These are phyloP conservation scores for Cyphomyrmex costatus DNA, from an alignment of 1,140 invertebrate species.

Conservation along the genomic window DNA sequence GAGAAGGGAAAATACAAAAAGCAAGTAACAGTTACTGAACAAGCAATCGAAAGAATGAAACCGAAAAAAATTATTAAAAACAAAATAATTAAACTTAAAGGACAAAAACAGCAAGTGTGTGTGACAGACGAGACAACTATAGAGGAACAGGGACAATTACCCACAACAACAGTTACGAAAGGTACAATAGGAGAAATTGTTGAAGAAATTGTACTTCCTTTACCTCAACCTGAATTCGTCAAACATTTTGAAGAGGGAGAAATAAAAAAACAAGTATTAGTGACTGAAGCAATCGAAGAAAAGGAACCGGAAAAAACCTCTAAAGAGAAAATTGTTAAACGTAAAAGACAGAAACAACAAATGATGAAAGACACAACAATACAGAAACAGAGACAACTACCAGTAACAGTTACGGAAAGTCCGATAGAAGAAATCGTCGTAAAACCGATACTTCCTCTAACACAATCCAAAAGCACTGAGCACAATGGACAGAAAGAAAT, in stretches of 20 bases:
- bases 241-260: conserved; percentile 72
- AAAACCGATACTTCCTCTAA: no score
- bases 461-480: conserved; percentile 54
- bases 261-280: not conserved
- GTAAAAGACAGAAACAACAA: no score
- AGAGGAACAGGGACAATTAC: conserved; percentile 54
- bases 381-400: conserved; percentile 76
- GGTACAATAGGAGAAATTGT: conserved; percentile 64
- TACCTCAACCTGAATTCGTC: not conserved
- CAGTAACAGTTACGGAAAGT: conserved; percentile 53
- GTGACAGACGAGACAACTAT: conserved; percentile 62
- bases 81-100: conserved; percentile 59
- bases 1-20: conserved; percentile 76
- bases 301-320: conserved; percentile 3
- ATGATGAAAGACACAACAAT: conserved; percentile 66
- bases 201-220: conserved; percentile 43
- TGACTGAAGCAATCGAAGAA: conserved; percentile 72
- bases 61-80: conserved; percentile 73
- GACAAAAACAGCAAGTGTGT: conserved; percentile 66
- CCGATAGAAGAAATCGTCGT: conserved; percentile 54
- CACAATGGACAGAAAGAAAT: conserved; percentile 71
- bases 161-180: conserved; percentile 46
- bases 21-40: conserved; percentile 79
- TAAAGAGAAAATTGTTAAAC: no score
- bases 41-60: conserved; percentile 81